Evolutionary conservation across 1,140 invertebrate species (phyloP), one percentile per base, ranked within the genome.

Genomic region (Drosophila sp.): DNA sequence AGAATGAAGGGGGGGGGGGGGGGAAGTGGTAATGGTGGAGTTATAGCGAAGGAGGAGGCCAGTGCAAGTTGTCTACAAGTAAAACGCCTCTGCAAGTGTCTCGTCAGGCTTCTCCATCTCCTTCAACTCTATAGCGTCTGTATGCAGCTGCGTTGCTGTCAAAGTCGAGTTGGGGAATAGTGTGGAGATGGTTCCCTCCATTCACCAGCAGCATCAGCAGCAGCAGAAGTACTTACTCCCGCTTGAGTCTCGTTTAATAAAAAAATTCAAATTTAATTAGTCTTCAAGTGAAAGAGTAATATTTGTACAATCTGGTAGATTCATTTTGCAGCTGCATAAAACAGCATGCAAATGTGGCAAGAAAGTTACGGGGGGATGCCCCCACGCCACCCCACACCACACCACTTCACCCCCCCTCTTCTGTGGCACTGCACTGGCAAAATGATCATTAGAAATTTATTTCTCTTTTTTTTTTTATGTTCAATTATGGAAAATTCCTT

Each of bases 211-310:
- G 6, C 23, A 41, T 17, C 3, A 40, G 29, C 27, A 27, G 62
- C 55, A 35, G 55, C 56, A 60, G 7, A 27, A 50, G 44, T 50
- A 50, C 44, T 50, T 67, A 60, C 55, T 66, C 66, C 33, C 50
- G 8, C 64, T 66, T 65, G 62, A 72, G 64, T 68, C 73, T 77
- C 70, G 76, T 69, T 87, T 87, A 83, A 89, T 87, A 73, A 44
- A 75, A 79, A 85, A 82, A 87, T 84, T 87, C 84, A 87, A 87
- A 87, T 87, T 87, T 87, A 89, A 87, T 87, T 87, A 89, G 84
- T 89, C 84, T 87, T 89, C 80, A 75, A 89, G 84, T 84, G 84
- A 89, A 84, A 80, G 80, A 84, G 84, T 89, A 87, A 89, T 87
- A 89, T 87, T 89, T 89, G 67, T 83, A 86, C 84, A 89, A 87